These are phyloP conservation scores for Laspeyria flexula DNA, from an alignment of 2,888 invertebrate species.

Conservation along the genomic window DNA sequence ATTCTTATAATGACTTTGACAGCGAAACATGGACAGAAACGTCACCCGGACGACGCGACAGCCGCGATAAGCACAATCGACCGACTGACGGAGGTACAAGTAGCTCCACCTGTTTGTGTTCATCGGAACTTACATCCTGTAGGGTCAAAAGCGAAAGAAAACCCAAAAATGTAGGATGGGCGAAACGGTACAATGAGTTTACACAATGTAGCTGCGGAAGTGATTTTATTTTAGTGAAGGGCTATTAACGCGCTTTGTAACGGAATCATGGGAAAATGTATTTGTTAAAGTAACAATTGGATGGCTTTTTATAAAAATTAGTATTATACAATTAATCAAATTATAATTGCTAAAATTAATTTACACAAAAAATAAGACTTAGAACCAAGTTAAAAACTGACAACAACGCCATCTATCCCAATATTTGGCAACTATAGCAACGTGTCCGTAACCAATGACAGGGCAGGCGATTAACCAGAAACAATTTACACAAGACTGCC, in stretches of 20 bases:
- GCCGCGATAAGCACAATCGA: slow-evolving; percentile 58
- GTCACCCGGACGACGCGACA: slow-evolving; percentile 64
- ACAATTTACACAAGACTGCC: slow-evolving; percentile 56
- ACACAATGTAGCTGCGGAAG: slow-evolving; percentile 73
- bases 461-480: slow-evolving; percentile 39
- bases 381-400: slow-evolving; percentile 4
- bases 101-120: slow-evolving; percentile 79
- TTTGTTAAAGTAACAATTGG: slow-evolving; percentile 18
- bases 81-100: slow-evolving; percentile 58
- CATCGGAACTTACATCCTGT: slow-evolving; percentile 67
- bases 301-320: no score
- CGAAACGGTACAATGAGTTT: slow-evolving; percentile 72
- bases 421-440: slow-evolving; percentile 17
- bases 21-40: slow-evolving; percentile 70
- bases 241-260: slow-evolving; percentile 53
- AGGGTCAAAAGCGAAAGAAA: slow-evolving; percentile 68
- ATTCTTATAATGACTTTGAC: slow-evolving; percentile 71
- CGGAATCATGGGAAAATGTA: slow-evolving; percentile 43
- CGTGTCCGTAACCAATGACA: slow-evolving; percentile 35
- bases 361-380: neutral
- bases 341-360: neutral
- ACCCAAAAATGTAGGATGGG: slow-evolving; percentile 72
- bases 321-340: no score
- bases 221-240: slow-evolving; percentile 58
- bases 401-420: slow-evolving; percentile 60